phyloP scores from a whole-genome alignment of 2,113 vertebrate genomes.

The Myanophis thanlyinensis region DNA sequence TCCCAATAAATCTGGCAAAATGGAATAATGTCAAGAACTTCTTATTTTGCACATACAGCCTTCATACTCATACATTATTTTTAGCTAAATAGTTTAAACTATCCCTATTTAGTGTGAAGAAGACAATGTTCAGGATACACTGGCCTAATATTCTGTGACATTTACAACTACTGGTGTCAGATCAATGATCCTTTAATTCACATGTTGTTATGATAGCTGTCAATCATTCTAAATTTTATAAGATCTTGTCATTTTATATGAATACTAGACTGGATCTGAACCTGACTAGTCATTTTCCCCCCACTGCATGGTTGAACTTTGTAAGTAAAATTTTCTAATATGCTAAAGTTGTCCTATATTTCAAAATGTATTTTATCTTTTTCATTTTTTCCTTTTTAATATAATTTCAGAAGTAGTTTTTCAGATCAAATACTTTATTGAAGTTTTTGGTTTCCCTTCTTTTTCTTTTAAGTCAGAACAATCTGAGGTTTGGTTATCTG shows the following conservation, averaged over 20 bases:
- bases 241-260: neutral
- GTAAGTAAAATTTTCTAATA: neutral
- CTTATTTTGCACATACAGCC: neutral
- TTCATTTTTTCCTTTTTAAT: neutral
- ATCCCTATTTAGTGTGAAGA: neutral
- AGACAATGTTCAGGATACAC: neutral
- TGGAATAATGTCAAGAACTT: neutral
- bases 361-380: neutral
- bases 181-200: conserved; percentile 45
- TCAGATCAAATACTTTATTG: neutral
- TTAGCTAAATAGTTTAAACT: conserved; percentile 37
- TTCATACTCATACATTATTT: conserved; percentile 24
- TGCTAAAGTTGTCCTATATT: neutral
- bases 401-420: neutral
- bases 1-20: neutral
- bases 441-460: neutral
- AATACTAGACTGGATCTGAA: neutral
- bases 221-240: conserved; percentile 38
- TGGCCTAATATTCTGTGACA: conserved; percentile 62
- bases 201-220: conserved; percentile 55
- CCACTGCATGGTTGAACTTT: neutral
- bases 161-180: conserved; percentile 45
- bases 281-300: neutral
- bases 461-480: neutral
- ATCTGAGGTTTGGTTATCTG: neutral